Evolutionary conservation across 2,888 invertebrate genomes (phyloP).

Genomic region (Drosophila sordidapex): DNA sequence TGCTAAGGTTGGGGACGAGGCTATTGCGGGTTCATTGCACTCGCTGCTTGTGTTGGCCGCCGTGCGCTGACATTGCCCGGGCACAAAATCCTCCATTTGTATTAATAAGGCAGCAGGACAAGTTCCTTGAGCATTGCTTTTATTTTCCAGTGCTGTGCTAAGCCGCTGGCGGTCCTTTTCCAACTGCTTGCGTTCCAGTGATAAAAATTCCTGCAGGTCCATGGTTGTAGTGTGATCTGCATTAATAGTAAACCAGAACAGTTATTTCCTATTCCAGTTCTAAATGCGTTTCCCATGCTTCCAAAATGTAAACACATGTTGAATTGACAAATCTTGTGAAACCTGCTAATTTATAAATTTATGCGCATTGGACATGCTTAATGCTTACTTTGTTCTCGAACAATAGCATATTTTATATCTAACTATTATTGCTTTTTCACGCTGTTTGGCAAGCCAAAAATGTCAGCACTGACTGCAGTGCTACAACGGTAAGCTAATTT

Average conservation of each 20-base stretch:
- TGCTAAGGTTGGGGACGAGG: constrained; percentile 63
- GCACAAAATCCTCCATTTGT: constrained; percentile 41
- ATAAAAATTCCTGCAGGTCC: constrained; percentile 75
- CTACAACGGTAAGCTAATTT: constrained; percentile 9
- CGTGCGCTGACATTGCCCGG: constrained; percentile 63
- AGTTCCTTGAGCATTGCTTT: constrained; percentile 9
- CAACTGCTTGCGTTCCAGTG: constrained; percentile 63
- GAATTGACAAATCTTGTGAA: background rate
- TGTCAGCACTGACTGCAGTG: constrained; percentile 26
- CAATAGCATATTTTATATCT: background rate
- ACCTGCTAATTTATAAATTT: background rate
- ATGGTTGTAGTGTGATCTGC: constrained; percentile 42
- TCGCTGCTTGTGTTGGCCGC: constrained; percentile 30
- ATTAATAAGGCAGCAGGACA: constrained; percentile 68
- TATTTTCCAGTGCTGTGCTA: constrained; percentile 14
- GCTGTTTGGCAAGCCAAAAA: constrained; percentile 5
- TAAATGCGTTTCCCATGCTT: background rate
- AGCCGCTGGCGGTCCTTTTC: constrained; percentile 67
- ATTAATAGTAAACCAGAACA: background rate
- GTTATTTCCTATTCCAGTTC: background rate
- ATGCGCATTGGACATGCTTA: background rate
- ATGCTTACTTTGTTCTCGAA: background rate
- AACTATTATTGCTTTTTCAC: background rate
- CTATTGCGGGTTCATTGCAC: constrained; percentile 61
- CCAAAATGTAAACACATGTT: background rate